Evolutionary conservation across 1,140 invertebrate genomes (phyloP), one percentile per base, ranked within the genome.

Genomic region (Andricus grossulariae): DNA sequence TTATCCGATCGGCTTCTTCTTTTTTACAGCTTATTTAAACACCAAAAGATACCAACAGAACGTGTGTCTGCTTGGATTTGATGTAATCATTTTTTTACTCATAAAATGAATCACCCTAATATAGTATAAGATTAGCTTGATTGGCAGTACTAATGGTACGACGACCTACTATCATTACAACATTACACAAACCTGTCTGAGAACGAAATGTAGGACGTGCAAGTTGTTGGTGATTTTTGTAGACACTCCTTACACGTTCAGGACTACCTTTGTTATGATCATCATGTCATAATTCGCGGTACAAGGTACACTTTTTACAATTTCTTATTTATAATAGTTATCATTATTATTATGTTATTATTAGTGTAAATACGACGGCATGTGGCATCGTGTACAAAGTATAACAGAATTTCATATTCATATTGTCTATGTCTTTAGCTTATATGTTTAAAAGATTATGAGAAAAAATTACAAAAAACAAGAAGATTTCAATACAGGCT

Each of bases 301-400:
- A 87, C 80, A 80, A 80, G 80, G 79, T 88, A 86, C 84, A 89
- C 83, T 88, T 90, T 89, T 90, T 90, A 88, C 87, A 87, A 88
- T 83, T 86, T 90, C 86, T 89, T 90, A 89, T 90, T 90, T 90
- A 90, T 89, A 79, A 88, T 88, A 89, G 83, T 79, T 70, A 88
- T 85, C 81, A 83, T 87, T 85, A 81, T 86, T 81, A 82, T 83
- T 76, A 83, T 82, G 74, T 82, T 75, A 82, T 80, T 80, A 72
- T 79, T 74, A 82, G 72, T 75, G 76, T 80, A 72, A 60, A 80
- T 74, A 79, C 76, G 83, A 83, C 79, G 55, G 79, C 72, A 73
- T 85, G 78, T 83, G 76, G 81, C 73, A 66, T 81, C 81, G 57
- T 87, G 83, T 88, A 86, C 80, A 87, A 83, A 85, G 72, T 71